Base-by-base conservation (phyloP, 2,888 invertebrate species). In the Tridacna crocea region DNA sequence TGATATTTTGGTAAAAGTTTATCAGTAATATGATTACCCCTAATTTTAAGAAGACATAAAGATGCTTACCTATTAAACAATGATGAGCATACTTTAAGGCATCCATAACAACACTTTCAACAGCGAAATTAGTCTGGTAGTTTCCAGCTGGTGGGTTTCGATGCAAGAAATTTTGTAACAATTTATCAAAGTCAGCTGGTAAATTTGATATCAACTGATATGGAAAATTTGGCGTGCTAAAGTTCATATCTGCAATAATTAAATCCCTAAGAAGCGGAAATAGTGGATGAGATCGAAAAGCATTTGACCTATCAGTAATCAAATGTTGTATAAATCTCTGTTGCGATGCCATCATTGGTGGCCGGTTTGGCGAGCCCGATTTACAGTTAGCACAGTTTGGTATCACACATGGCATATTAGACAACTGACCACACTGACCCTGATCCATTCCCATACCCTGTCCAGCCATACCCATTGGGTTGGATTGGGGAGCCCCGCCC, bases 181-280 rank as follows among this genome's bases (percentile, higher is more conserved):
- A 90, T 81, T 90, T 92, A 79, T 93, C 92, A 79, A 94, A 94
- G 82, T 94, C 94, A 15, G 91, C 88, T 2, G 94, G 94, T 80
- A 94, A 82, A 84, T 93, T 92, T 61, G 91, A 91, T 75, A 94
- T 93, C 27, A 94, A 90, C 82, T 92, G 92, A 85, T 93, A 93
- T 51, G 94, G 94, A 83, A 94, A 94, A 74, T 91, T 89, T 12
- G 94, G 94, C 10, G 91, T 90, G 77, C 91, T 90, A 82, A 94
- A 94, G 88, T 94, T 94, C 93, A 93, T 93, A 85, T 94, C 94
- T 19, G 94, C 94, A 73, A 94, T 94, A 80, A 94, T 93, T 82
- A 94, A 88, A 81, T 94, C 94, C 72, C 94, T 90, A 60, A 94
- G 88, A 63, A 94, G 89, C 0, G 93, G 93, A 84, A 93, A 94